phyloP scores from a whole-genome alignment of 2,888 invertebrate genomes.

The Himalopsyche kuldschensis region DNA sequence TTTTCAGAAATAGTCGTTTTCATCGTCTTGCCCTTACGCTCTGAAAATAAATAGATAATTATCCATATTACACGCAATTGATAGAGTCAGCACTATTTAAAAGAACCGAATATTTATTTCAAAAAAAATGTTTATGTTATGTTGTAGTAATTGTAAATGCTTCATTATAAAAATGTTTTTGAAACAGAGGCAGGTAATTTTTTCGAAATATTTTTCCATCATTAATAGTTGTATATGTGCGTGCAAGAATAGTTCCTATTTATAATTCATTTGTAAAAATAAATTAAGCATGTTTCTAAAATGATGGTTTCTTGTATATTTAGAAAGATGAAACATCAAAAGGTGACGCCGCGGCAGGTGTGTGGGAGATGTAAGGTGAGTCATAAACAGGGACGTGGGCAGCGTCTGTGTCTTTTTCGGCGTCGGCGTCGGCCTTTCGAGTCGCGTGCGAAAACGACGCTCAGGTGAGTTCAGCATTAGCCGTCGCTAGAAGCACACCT shows the following conservation, averaged over 20 bases:
- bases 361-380: neutral
- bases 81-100: neutral
- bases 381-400: neutral
- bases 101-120: neutral
- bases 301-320: neutral
- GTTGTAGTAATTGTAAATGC: neutral
- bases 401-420: neutral
- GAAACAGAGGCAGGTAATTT: neutral
- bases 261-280: neutral
- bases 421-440: neutral
- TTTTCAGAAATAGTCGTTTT: constrained; percentile 22
- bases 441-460: neutral
- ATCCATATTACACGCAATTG: neutral
- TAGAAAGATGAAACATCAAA: neutral
- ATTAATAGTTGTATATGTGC: neutral
- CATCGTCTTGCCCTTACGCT: constrained; percentile 23
- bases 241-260: neutral
- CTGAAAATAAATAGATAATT: constrained; percentile 28
- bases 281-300: neutral
- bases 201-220: neutral
- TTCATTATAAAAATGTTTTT: neutral
- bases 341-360: neutral
- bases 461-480: neutral
- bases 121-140: neutral
- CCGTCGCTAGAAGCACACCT: neutral